Percentiles rank a stretch among this genome's conserved stretches.
Conservation (phyloP, 53 echinoderm and acorn worm species). For the Henricia sp. region DNA sequence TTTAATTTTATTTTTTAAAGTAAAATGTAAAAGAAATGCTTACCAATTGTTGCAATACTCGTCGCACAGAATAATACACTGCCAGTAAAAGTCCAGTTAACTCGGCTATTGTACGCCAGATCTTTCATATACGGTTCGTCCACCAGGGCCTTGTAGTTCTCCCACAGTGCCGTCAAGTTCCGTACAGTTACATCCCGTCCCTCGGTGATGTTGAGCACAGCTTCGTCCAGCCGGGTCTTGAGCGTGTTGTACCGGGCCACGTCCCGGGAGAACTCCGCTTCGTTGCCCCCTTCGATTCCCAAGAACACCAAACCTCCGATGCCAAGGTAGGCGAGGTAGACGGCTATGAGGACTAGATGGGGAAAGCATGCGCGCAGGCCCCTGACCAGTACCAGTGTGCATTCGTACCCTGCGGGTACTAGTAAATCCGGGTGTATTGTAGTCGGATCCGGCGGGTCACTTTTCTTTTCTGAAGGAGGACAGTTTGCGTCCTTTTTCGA, state of each 20-base stretch:
- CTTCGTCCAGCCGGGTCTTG: not conserved
- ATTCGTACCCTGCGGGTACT: not conserved
- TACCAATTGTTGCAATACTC: conserved; percentile 90
- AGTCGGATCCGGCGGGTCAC: not conserved
- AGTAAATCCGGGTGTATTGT: not conserved
- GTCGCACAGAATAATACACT: conserved; percentile 85
- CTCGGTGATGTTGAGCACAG: not conserved
- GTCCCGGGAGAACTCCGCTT: not conserved
- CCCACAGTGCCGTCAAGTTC: conserved; percentile 32
- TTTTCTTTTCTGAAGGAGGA: not conserved
- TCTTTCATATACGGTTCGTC: not conserved
- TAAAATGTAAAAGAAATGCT: not conserved
- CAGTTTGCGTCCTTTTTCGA: not conserved
- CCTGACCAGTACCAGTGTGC: not conserved
- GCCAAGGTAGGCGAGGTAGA: conserved; percentile 30
- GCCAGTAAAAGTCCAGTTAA: conserved; percentile 70
- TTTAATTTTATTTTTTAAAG: no score
- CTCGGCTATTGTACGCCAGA: not conserved
- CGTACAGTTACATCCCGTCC: not conserved
- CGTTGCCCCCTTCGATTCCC: conserved; percentile 10
- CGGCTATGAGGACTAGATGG: conserved; percentile 15
- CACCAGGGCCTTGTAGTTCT: not conserved
- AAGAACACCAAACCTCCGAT: conserved; percentile 42
- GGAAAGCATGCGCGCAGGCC: conserved; percentile 10
- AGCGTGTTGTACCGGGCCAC: not conserved